Evolutionary conservation across 1,140 invertebrate species (phyloP).

Genomic region (Anoplophora glabripennis): DNA sequence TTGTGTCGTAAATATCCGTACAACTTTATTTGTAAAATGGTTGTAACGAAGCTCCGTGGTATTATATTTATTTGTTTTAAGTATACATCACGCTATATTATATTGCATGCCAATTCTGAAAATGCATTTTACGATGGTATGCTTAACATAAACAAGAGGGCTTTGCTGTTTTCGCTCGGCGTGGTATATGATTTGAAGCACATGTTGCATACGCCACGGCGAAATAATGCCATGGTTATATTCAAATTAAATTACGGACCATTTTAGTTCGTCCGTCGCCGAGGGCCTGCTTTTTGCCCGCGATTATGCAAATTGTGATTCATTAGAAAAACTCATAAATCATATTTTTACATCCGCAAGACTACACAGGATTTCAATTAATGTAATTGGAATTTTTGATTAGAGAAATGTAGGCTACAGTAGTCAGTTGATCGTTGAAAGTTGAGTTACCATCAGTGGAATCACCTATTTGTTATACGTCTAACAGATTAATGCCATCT

Average conservation of each 20-base stretch:
- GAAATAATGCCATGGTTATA: constrained; percentile 39
- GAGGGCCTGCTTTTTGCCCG: constrained; percentile 16
- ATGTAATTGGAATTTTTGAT: background rate
- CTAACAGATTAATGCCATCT: too few relatives aligned
- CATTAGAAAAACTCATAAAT: constrained; percentile 11
- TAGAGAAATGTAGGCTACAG: too few relatives aligned
- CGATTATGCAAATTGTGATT: constrained; percentile 15
- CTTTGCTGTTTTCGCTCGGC: constrained; percentile 35
- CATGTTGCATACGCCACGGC: constrained; percentile 34
- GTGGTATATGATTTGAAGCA: constrained; percentile 45
- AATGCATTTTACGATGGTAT: constrained; percentile 39
- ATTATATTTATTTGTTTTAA: constrained; percentile 29
- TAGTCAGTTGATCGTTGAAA: too few relatives aligned
- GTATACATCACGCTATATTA: constrained; percentile 39
- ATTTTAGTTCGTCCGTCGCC: constrained; percentile 15
- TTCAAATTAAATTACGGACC: constrained; percentile 40
- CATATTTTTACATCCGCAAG: background rate
- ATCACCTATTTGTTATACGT: too few relatives aligned
- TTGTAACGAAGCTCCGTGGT: constrained; percentile 4
- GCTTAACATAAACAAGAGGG: constrained; percentile 41
- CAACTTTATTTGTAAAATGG: constrained; percentile 20
- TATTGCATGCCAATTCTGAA: constrained; percentile 38
- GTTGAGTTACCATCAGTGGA: too few relatives aligned
- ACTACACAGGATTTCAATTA: constrained; percentile 10
- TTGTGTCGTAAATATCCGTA: constrained; percentile 11